phyloP scores from a whole-genome alignment of 2,888 invertebrate species.

The Stenichneumon culpator region DNA sequence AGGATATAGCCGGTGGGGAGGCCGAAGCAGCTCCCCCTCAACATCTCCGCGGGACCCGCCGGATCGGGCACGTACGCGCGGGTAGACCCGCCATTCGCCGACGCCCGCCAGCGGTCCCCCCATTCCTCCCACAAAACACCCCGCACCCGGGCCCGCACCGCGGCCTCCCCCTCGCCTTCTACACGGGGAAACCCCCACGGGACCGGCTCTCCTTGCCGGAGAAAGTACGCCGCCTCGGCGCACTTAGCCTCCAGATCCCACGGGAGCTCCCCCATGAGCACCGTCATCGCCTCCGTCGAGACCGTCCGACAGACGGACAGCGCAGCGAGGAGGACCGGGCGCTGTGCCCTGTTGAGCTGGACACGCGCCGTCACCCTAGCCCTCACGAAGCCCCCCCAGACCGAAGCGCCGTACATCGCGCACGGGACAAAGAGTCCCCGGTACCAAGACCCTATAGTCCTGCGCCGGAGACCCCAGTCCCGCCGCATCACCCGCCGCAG shows the following conservation, averaged over 20 bases:
- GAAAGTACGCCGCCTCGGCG: slow-evolving; percentile 32
- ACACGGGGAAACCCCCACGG: slow-evolving; percentile 12
- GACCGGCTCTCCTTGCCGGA: slow-evolving; percentile 28
- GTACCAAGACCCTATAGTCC: slow-evolving; percentile 6
- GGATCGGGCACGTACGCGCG: not conserved
- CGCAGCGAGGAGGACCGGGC: slow-evolving; percentile 55
- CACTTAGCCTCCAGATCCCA: too few relatives aligned
- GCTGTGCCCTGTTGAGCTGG: slow-evolving; percentile 44
- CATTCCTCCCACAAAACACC: not conserved
- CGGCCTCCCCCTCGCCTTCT: not conserved
- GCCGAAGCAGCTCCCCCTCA: not conserved
- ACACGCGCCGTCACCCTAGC: not conserved
- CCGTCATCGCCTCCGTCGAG: slow-evolving; percentile 58
- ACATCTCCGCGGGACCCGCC: not conserved
- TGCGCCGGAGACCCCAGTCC: slow-evolving; percentile 40
- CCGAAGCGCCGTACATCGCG: too few relatives aligned
- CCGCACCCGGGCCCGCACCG: not conserved
- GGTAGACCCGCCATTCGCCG: not conserved
- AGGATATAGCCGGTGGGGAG: not conserved
- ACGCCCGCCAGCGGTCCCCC: not conserved
- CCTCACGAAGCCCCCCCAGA: too few relatives aligned
- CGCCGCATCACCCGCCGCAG: slow-evolving; percentile 38
- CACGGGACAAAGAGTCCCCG: too few relatives aligned
- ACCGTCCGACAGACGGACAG: slow-evolving; percentile 61
- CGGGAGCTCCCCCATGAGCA: too few relatives aligned